These are phyloP conservation scores for Torymus aiolomorphi DNA, from an alignment of 2,888 invertebrate genomes.

Conservation along the genomic window DNA sequence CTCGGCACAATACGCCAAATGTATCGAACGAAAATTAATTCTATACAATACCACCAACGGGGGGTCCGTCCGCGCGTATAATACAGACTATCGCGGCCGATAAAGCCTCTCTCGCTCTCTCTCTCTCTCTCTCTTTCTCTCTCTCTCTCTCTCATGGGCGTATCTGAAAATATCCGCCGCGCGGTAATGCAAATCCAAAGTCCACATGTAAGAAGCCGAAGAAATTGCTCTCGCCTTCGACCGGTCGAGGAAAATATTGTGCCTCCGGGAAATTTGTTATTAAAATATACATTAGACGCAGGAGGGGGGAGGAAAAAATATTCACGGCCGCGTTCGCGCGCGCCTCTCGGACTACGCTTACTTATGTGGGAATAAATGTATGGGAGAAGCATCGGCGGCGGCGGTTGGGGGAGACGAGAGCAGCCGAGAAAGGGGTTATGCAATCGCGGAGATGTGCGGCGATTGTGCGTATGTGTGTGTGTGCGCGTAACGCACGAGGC, in stretches of 20 bases:
- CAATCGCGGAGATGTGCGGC: conserved; percentile 63
- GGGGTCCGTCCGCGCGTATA: too few relatives aligned
- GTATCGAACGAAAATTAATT: too few relatives aligned
- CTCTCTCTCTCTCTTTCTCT: too few relatives aligned
- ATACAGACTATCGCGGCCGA: too few relatives aligned
- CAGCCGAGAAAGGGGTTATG: conserved; percentile 59
- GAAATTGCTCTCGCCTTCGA: conserved; percentile 36
- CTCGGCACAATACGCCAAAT: not conserved
- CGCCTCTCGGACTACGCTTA: conserved; percentile 58
- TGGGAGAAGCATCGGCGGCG: conserved; percentile 24
- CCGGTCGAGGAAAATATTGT: conserved; percentile 52
- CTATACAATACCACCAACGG: too few relatives aligned
- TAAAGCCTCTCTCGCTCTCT: too few relatives aligned
- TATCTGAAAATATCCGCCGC: conserved; percentile 17
- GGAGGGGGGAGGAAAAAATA: conserved; percentile 59
- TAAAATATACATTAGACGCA: conserved; percentile 67
- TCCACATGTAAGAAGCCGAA: not conserved
- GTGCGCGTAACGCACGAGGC: conserved; percentile 7
- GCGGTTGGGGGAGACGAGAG: conserved; percentile 46
- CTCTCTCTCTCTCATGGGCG: too few relatives aligned
- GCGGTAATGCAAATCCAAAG: conserved; percentile 28
- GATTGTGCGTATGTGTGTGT: conserved; percentile 25
- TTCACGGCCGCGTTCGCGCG: conserved; percentile 59
- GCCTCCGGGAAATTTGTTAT: conserved; percentile 61
- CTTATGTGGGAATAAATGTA: conserved; percentile 73